A percentile compares a stretch with the other conserved stretches of the same genome.
Evolutionary conservation across 2,797 vertebrate genomes (phyloP).

Genomic region (Amblyraja radiata): DNA sequence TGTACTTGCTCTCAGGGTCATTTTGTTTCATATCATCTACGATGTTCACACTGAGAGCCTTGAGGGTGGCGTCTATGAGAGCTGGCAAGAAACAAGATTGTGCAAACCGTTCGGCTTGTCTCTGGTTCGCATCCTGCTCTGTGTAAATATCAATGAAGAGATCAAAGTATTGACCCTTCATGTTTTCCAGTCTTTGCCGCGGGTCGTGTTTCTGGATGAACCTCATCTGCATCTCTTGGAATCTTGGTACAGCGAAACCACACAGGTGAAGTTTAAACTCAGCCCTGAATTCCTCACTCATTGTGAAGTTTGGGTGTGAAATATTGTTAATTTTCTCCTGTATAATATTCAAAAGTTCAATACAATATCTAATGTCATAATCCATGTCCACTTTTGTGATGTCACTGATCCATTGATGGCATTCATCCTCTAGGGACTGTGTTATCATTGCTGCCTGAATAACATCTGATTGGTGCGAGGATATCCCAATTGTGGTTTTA

Average conservation of each 20-base stretch:
- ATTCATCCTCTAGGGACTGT: background rate
- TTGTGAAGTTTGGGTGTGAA: background rate
- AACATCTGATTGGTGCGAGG: too few relatives aligned
- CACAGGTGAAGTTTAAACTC: constrained; percentile 31
- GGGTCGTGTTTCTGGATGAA: constrained; percentile 22
- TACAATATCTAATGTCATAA: background rate
- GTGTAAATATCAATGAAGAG: constrained; percentile 16
- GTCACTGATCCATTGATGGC: background rate
- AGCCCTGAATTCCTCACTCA: constrained; percentile 7
- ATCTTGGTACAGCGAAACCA: background rate
- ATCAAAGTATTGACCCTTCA: background rate
- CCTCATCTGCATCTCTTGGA: background rate
- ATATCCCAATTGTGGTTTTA: too few relatives aligned
- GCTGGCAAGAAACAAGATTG: background rate
- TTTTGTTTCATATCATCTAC: background rate
- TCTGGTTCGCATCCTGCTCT: constrained; percentile 3
- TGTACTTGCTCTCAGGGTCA: background rate
- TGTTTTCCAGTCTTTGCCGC: background rate
- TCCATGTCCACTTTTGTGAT: background rate
- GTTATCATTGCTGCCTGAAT: too few relatives aligned
- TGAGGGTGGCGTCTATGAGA: background rate
- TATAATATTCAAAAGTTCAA: background rate
- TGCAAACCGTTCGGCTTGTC: constrained; percentile 3
- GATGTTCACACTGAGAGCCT: background rate
- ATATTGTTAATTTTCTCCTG: background rate